Percentiles rank a stretch among this genome's conserved stretches.
Evolutionary conservation across 2,113 vertebrate species (phyloP).

Genomic region (Crypturellus undulatus): DNA sequence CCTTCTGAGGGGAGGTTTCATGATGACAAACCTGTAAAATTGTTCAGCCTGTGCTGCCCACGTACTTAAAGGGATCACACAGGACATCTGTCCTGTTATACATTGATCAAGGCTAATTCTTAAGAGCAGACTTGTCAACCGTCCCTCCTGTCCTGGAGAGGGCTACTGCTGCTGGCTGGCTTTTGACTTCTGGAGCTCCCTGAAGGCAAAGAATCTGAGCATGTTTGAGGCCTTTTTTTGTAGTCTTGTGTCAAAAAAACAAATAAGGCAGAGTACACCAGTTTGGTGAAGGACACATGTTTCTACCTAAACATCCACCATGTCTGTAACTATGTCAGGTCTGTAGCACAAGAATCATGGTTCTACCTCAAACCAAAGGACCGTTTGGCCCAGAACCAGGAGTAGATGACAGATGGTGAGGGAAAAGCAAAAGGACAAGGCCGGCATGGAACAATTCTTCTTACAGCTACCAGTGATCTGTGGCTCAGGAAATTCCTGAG

Average conservation of each 20-base stretch:
- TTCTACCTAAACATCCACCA: not conserved
- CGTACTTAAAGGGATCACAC: fast-evolving
- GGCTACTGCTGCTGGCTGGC: not conserved
- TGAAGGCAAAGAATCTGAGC: not conserved
- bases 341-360: not conserved
- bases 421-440: not conserved
- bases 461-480: not conserved
- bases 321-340: not conserved
- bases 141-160: not conserved
- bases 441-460: not conserved
- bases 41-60: not conserved
- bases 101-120: fast-evolving
- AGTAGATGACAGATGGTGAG: not conserved
- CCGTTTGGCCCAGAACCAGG: not conserved
- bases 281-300: not conserved
- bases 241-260: not conserved
- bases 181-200: not conserved
- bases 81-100: not conserved
- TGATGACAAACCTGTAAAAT: not conserved
- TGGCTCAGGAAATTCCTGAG: conserved; percentile 22
- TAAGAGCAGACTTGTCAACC: not conserved
- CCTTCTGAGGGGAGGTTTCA: not conserved
- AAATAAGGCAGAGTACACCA: not conserved
- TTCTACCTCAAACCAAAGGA: not conserved
- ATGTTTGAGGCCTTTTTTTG: not conserved